phyloP scores from a whole-genome alignment of 2,797 vertebrate species.

The Lemur catta region DNA sequence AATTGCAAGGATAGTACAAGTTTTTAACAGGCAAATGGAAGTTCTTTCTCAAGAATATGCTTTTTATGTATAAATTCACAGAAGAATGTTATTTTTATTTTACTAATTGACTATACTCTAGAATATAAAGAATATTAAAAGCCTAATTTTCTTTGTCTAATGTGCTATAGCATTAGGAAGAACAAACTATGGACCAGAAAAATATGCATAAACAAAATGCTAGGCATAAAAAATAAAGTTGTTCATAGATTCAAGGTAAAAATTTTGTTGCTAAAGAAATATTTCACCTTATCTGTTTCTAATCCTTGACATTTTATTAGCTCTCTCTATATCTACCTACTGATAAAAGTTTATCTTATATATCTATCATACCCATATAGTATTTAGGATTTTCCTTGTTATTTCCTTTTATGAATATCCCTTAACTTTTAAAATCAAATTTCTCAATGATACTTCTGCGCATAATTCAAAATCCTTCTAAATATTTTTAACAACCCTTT shows the following conservation, averaged over 20 bases:
- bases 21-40: background rate
- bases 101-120: background rate
- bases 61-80: background rate
- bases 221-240: background rate
- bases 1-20: background rate
- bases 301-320: background rate
- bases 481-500: background rate
- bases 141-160: background rate
- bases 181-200: background rate
- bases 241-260: background rate
- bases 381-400: background rate
- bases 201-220: background rate
- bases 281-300: background rate
- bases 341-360: background rate
- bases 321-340: background rate
- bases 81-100: conserved; percentile 14
- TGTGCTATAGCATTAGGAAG: background rate
- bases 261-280: background rate
- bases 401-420: background rate
- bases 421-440: background rate
- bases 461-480: background rate
- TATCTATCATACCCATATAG: background rate
- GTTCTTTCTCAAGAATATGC: background rate
- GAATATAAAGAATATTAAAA: background rate
- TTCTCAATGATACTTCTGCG: background rate